These are phyloP conservation scores for cattle (Bos taurus) DNA, from an alignment of 2,113 vertebrate genomes.

Conservation along the genomic window DNA sequence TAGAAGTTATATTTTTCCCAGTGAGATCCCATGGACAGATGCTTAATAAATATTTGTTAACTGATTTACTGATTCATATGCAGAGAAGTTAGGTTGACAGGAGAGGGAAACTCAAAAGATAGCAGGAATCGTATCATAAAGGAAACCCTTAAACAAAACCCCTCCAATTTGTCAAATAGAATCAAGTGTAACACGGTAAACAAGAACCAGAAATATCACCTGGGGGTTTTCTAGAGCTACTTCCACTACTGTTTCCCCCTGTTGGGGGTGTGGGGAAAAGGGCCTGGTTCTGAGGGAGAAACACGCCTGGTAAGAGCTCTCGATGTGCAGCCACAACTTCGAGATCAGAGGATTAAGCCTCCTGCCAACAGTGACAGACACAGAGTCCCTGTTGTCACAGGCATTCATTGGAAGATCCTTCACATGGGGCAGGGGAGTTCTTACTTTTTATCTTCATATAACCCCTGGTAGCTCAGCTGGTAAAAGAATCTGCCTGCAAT, in stretches of 20 bases:
- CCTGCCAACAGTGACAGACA: not conserved
- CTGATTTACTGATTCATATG: not conserved
- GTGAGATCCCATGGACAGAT: not conserved
- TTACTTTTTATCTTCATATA: not conserved
- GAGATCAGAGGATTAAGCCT: slow-evolving; percentile 11
- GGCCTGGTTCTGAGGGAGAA: not conserved
- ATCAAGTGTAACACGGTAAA: not conserved
- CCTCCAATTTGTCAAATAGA: not conserved
- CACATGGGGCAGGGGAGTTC: not conserved
- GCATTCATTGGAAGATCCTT: not conserved
- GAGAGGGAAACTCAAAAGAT: not conserved
- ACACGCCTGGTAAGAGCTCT: not conserved
- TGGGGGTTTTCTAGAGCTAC: not conserved
- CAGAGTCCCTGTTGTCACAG: not conserved
- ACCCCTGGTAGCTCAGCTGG: not conserved
- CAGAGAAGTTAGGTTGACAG: not conserved
- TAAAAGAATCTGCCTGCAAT: not conserved
- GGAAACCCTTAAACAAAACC: not conserved
- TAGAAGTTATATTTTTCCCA: not conserved
- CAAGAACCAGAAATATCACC: not conserved
- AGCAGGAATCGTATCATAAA: not conserved
- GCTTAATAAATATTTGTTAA: not conserved
- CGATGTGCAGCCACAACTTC: not conserved
- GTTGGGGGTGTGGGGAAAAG: not conserved
- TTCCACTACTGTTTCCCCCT: not conserved